Percentiles rank a stretch among this genome's conserved stretches.
phyloP scores from a whole-genome alignment of 1,140 invertebrate species.

The Camponotus floridanus region DNA sequence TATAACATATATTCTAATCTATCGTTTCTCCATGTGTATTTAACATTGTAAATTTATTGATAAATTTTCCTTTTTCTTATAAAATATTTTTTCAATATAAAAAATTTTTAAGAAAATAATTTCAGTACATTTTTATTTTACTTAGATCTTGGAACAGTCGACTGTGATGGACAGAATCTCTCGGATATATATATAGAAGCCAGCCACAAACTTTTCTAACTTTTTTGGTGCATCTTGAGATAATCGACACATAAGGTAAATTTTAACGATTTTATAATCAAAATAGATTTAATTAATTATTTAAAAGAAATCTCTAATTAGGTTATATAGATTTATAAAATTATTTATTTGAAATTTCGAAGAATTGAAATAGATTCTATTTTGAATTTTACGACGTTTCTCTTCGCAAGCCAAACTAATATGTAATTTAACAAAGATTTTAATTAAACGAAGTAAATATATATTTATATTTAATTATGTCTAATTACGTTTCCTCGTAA shows the following conservation, averaged over 20 bases:
- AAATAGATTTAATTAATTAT: neutral
- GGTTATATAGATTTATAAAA: neutral
- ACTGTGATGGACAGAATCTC: neutral
- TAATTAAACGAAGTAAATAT: constrained; percentile 22
- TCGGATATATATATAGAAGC: neutral
- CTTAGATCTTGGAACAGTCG: neutral
- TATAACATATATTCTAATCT: neutral
- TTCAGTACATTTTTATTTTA: neutral
- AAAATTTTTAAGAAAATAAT: neutral
- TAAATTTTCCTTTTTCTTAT: neutral
- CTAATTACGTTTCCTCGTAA: constrained; percentile 34
- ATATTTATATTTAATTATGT: neutral
- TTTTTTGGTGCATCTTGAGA: too few species aligned
- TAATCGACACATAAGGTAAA: neutral
- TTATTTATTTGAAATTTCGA: neutral
- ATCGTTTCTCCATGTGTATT: neutral
- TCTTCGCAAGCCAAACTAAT: neutral
- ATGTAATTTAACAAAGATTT: constrained; percentile 22
- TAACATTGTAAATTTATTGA: neutral
- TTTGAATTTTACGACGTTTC: neutral
- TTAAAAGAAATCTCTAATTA: neutral
- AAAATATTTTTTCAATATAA: neutral
- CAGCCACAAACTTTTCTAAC: neutral
- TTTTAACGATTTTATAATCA: neutral
- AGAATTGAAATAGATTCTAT: neutral